Evolutionary conservation across 1,140 invertebrate species (phyloP).

Genomic region (Drosophila lowei): DNA sequence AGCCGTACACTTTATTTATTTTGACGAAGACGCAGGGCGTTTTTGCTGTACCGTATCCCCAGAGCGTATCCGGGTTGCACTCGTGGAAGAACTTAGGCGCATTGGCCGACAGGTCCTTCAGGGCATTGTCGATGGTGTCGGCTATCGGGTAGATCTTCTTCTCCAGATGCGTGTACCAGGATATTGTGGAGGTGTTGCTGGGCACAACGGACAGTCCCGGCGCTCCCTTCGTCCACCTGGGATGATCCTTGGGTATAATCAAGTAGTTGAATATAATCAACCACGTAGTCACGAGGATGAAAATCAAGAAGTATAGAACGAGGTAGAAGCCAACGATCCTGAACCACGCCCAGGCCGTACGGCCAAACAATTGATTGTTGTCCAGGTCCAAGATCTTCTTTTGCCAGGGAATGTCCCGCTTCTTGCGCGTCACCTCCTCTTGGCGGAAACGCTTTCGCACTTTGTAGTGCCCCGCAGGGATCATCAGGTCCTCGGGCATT

Average conservation of each 20-base stretch:
- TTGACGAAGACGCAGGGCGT: slow-evolving; percentile 51
- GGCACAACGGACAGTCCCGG: slow-evolving; percentile 54
- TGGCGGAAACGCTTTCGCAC: slow-evolving; percentile 51
- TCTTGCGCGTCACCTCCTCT: slow-evolving; percentile 14
- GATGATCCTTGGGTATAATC: background rate
- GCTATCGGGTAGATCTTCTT: slow-evolving; percentile 19
- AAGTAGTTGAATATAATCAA: background rate
- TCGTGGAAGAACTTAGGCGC: slow-evolving; percentile 16
- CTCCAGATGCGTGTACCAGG: background rate
- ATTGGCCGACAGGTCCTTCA: slow-evolving; percentile 3
- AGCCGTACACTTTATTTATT: slow-evolving; percentile 47
- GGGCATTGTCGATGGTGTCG: slow-evolving; percentile 28
- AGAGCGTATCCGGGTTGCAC: slow-evolving; percentile 40
- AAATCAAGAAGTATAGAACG: slow-evolving; percentile 21
- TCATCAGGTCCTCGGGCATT: slow-evolving; percentile 38
- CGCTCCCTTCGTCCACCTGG: slow-evolving; percentile 14
- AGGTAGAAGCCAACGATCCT: slow-evolving; percentile 48
- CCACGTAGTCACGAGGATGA: background rate
- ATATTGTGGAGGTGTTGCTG: background rate
- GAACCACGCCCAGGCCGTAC: slow-evolving; percentile 47
- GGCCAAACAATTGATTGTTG: slow-evolving; percentile 23
- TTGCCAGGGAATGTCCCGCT: slow-evolving; percentile 53
- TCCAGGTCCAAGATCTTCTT: slow-evolving; percentile 53
- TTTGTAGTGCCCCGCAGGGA: slow-evolving; percentile 39
- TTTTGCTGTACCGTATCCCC: slow-evolving; percentile 34